A percentile compares a stretch with the other conserved stretches of the same genome.
These are phyloP conservation scores for Lutjanus erythropterus DNA, from an alignment of 2,113 vertebrate species.

Conservation along the genomic window DNA sequence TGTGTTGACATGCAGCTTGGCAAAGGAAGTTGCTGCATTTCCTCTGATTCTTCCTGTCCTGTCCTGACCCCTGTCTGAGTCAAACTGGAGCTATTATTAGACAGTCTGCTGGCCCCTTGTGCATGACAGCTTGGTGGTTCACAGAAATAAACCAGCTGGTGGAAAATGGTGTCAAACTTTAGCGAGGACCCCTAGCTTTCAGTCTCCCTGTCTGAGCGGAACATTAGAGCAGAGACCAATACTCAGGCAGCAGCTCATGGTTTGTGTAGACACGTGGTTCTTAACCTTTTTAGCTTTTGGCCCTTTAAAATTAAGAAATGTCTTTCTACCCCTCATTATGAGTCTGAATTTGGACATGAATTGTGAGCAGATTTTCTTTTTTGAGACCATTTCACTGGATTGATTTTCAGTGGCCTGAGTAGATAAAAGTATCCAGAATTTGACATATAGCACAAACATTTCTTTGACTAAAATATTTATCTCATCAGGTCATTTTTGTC, in stretches of 20 bases:
- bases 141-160: constrained; percentile 8
- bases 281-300: neutral
- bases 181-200: neutral
- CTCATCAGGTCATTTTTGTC: neutral
- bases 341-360: too few relatives aligned
- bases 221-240: neutral
- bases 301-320: neutral
- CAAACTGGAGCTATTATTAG: constrained; percentile 21
- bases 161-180: neutral
- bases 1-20: neutral
- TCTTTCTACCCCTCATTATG: neutral
- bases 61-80: neutral
- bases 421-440: neutral
- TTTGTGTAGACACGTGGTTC: neutral
- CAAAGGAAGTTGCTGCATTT: constrained; percentile 19
- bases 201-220: neutral
- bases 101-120: neutral
- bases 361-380: neutral
- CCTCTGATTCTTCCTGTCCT: neutral
- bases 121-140: neutral
- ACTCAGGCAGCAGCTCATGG: neutral
- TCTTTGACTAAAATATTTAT: neutral
- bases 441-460: too few relatives aligned
- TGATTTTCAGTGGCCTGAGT: neutral
- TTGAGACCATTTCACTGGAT: neutral